Evolutionary conservation across 2,888 invertebrate genomes (phyloP).

Genomic region (Mesorhabditis sp.): DNA sequence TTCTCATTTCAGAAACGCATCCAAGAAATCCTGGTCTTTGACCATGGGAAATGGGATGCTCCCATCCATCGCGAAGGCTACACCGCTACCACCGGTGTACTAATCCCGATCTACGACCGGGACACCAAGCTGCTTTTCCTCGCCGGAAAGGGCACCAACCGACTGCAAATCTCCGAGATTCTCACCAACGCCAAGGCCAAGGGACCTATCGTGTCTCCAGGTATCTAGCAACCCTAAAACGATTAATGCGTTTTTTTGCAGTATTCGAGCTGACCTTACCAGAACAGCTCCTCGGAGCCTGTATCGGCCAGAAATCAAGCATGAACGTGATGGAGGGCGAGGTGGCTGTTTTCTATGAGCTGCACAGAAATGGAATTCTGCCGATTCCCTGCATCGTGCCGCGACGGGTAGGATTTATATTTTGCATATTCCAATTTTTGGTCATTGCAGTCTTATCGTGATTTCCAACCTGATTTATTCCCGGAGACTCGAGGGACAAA

Average conservation of each 20-base stretch:
- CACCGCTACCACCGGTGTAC: constrained; percentile 63
- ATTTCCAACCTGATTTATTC: constrained; percentile 88
- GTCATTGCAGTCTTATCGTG: constrained; percentile 74
- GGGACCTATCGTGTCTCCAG: too few relatives aligned
- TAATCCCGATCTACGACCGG: constrained; percentile 86
- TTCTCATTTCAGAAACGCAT: constrained; percentile 68
- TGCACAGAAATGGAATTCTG: constrained; percentile 80
- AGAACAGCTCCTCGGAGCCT: constrained; percentile 84
- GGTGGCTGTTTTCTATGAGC: constrained; percentile 82
- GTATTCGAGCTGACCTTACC: constrained; percentile 78
- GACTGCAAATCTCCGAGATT: constrained; percentile 83
- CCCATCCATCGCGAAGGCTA: constrained; percentile 32
- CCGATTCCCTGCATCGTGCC: constrained; percentile 93
- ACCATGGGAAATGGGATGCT: constrained; percentile 69
- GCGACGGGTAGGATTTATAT: constrained; percentile 69
- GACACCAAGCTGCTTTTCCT: constrained; percentile 93
- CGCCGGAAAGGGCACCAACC: constrained; percentile 82
- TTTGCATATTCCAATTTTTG: not conserved
- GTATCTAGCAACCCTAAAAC: too few relatives aligned
- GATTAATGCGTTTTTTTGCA: constrained; percentile 16
- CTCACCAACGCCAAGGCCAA: constrained; percentile 46
- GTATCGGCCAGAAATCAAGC: constrained; percentile 84
- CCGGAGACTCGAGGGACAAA: constrained; percentile 81
- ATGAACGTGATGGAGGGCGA: constrained; percentile 83
- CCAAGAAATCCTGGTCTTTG: constrained; percentile 82